phyloP scores from a whole-genome alignment of 2,113 vertebrate species.

The Bubo blakistoni region DNA sequence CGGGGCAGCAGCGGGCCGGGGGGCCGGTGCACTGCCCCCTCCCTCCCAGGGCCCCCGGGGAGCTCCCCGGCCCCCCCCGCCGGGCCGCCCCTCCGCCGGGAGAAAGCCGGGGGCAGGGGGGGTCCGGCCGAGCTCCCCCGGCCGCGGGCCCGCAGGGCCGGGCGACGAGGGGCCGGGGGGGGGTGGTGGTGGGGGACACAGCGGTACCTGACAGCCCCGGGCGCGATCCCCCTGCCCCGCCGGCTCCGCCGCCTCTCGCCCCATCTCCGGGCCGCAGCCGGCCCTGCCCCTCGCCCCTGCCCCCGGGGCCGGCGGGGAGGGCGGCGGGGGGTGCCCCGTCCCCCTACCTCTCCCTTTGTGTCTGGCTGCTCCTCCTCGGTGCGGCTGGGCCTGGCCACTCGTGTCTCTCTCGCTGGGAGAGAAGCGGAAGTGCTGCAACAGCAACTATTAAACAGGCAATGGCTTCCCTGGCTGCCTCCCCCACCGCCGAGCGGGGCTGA shows the following conservation, averaged over 20 bases:
- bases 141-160: not conserved
- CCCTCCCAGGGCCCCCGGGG: not conserved
- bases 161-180: not conserved
- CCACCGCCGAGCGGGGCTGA: not conserved
- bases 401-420: constrained; percentile 80
- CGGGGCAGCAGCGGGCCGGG: not conserved
- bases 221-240: not conserved
- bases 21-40: not conserved
- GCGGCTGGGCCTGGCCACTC: constrained; percentile 83
- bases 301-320: not conserved
- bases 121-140: not conserved
- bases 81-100: not conserved
- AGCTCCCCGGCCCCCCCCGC: not conserved
- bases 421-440: constrained; percentile 88
- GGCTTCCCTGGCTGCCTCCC: constrained; percentile 65
- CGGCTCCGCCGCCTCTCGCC: not conserved
- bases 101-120: not conserved
- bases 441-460: constrained; percentile 77
- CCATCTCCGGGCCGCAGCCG: not conserved
- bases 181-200: not conserved
- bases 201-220: not conserved
- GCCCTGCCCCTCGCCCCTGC: not conserved
- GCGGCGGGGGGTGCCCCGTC: not conserved
- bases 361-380: constrained; percentile 72
- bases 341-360: constrained; percentile 59